These are phyloP conservation scores for Desmophyllum pertusum DNA, from an alignment of 92 coral and sea anemone genomes.

Conservation along the genomic window DNA sequence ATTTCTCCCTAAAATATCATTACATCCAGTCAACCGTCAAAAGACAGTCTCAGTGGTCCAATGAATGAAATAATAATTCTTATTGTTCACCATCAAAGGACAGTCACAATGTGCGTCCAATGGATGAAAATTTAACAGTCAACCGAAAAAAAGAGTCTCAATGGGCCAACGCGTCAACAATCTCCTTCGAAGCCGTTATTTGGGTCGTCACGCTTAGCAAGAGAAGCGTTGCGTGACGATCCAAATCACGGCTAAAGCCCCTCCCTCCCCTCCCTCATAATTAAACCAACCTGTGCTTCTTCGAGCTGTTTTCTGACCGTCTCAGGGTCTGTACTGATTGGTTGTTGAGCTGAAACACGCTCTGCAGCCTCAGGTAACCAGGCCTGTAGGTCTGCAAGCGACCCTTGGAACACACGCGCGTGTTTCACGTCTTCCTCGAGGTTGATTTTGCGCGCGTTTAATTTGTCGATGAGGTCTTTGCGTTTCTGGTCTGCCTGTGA, in stretches of 20 bases:
- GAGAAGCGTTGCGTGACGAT: too few species aligned
- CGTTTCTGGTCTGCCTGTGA: conserved; percentile 68
- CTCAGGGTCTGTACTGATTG: conserved; percentile 98
- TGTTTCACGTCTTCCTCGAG: conserved; percentile 80
- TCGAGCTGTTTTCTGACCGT: conserved; percentile 86
- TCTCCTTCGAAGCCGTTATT: too few species aligned
- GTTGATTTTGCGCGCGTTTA: conserved; percentile 73
- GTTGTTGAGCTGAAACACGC: conserved; percentile 80
- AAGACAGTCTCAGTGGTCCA: neutral
- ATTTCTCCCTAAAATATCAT: too few species aligned
- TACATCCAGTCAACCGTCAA: neutral
- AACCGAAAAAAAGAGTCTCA: too few species aligned
- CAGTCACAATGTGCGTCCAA: too few species aligned
- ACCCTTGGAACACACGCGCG: conserved; percentile 85
- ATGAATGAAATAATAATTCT: neutral
- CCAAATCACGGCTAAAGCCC: too few species aligned
- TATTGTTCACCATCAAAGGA: too few species aligned
- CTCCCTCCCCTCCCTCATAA: neutral
- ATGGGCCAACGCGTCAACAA: too few species aligned
- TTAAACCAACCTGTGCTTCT: conserved; percentile 84
- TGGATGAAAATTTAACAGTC: too few species aligned
- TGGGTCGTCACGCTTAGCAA: too few species aligned
- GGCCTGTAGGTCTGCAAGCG: conserved; percentile 77
- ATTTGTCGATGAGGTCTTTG: conserved; percentile 77
- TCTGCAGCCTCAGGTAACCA: conserved; percentile 89